Evolutionary conservation across 30 jellyfish, hydroid and myxozoan species (phyloP), one percentile per base, ranked within the genome.

Genomic region (Sanderia malayensis): DNA sequence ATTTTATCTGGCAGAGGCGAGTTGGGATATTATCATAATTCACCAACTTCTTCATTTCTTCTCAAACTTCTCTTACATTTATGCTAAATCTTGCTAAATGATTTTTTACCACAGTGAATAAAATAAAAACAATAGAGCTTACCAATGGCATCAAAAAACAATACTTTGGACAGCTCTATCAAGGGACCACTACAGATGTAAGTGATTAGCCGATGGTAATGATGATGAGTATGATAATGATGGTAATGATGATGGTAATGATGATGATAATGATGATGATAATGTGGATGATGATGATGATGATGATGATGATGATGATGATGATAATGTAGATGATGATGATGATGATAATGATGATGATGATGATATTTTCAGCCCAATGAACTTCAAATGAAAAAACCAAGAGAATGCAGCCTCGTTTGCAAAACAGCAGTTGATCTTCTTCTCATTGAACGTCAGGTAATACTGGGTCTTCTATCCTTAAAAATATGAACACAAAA

Each of bases 151-250:
- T 83, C 4, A 64, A 59, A 57, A 83, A 83, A 73, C 82, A 58
- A 24, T 83, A 83, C 55, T 67, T 71, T 72, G 88, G 82, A 20
- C 88, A 83, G 27, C 34, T 83, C n/a, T 74, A 57, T 22, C 87
- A 83, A 72, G 95, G 95, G 26, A 20, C 53, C 22, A 45, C 82
- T 9, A 83, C 95, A 26, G 95, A 83, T 57, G 88, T 83, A 55
- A 47, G 89, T 26, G 8, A n/a, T n/a, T n/a, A n/a, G 13, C 6
- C 13, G 52, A 37, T 37, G 52, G 13, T 37, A 6, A 37, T 37
- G 52, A 37, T 37, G 52, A 37, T 37, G 52, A 37, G 6, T 13
- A 37, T 37, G 52, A 37, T 37, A 6, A 37, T 37, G 52, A 37
- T 37, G 10, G 13, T 4, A 13, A 37, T 37, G 52, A 37, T 13